Evolutionary conservation across 2,113 vertebrate species (phyloP).

Genomic region (Euleptes europaea): DNA sequence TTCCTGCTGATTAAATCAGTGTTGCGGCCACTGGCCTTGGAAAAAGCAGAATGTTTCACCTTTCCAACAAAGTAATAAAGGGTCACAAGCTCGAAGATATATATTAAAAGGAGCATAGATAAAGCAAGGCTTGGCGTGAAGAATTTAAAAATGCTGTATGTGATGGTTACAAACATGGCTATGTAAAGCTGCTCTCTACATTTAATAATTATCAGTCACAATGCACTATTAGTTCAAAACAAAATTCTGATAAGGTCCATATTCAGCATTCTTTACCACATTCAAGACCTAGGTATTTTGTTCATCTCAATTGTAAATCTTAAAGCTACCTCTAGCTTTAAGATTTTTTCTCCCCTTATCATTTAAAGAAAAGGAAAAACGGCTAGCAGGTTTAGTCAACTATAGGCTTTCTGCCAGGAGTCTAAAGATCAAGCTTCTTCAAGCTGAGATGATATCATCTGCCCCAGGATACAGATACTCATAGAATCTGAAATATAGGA

Average conservation of each 20-base stretch:
- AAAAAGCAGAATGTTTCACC: conserved; percentile 50
- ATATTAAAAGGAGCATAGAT: neutral
- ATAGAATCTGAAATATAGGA: conserved; percentile 45
- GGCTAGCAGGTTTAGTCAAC: conserved; percentile 67
- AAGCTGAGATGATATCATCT: conserved; percentile 73
- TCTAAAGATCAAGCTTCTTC: conserved; percentile 69
- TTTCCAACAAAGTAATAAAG: conserved; percentile 56
- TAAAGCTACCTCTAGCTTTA: conserved; percentile 55
- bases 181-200: neutral
- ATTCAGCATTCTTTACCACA: conserved; percentile 7
- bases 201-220: conserved; percentile 34
- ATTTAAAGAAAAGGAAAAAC: conserved; percentile 66
- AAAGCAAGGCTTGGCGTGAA: neutral
- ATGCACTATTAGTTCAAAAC: conserved; percentile 29
- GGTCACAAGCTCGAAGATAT: neutral
- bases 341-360: conserved; percentile 39
- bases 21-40: conserved; percentile 50
- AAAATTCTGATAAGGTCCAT: conserved; percentile 15
- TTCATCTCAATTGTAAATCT: conserved; percentile 1
- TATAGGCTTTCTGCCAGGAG: conserved; percentile 70
- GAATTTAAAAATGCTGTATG: conserved; percentile 32
- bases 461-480: conserved; percentile 52
- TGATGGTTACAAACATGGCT: neutral
- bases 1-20: conserved; percentile 58
- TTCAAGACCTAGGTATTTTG: neutral